phyloP scores from a whole-genome alignment of 2,113 vertebrate genomes.

The Pionites leucogaster region DNA sequence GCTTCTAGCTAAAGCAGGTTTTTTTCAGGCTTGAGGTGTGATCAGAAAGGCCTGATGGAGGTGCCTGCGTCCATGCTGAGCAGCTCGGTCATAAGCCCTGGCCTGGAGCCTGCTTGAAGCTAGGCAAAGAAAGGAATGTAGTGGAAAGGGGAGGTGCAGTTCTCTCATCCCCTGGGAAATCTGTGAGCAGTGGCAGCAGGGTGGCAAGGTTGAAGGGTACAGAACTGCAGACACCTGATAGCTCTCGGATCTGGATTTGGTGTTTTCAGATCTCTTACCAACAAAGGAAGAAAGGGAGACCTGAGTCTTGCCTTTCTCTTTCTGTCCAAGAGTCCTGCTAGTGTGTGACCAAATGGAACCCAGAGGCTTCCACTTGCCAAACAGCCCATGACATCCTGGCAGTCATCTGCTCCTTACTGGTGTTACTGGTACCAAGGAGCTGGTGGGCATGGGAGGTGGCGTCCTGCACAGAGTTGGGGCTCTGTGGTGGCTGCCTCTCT shows the following conservation, averaged over 20 bases:
- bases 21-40: neutral
- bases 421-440: neutral
- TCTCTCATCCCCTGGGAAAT: neutral
- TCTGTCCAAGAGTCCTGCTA: neutral
- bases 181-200: neutral
- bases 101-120: neutral
- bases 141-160: neutral
- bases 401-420: accelerated
- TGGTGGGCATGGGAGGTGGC: neutral
- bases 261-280: neutral
- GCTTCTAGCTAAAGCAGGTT: neutral
- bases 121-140: neutral
- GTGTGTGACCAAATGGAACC: neutral
- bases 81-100: neutral
- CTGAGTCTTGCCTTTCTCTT: neutral
- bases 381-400: neutral
- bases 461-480: neutral
- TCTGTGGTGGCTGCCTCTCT: neutral
- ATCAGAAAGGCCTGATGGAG: neutral
- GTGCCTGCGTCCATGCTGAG: neutral
- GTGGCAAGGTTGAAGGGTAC: neutral
- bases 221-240: neutral
- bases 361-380: neutral
- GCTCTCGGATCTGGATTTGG: neutral
- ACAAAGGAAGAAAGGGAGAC: neutral